phyloP scores from a whole-genome alignment of 2,888 invertebrate genomes.

The Didymodactylos carnosus region DNA sequence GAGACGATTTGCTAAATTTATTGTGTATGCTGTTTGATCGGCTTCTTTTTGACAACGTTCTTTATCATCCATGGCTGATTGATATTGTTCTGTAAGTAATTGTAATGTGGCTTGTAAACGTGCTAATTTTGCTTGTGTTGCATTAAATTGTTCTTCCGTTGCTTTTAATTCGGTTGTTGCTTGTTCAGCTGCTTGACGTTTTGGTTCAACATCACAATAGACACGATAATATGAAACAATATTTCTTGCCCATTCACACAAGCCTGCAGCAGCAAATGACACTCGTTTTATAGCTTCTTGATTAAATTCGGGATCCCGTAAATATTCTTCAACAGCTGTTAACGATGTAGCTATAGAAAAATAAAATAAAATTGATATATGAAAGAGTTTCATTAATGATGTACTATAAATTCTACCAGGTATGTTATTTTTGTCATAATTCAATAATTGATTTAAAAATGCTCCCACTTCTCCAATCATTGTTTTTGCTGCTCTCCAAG shows the following conservation, averaged over 20 bases:
- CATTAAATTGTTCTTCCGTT: conserved; percentile 16
- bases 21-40: conserved; percentile 17
- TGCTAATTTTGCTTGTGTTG: conserved; percentile 21
- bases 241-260: conserved; percentile 17
- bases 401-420: background rate
- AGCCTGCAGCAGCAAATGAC: conserved; percentile 17
- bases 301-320: conserved; percentile 13
- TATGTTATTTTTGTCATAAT: conserved; percentile 13
- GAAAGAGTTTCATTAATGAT: background rate
- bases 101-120: conserved; percentile 34
- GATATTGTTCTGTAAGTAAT: conserved; percentile 68
- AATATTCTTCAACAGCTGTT: conserved; percentile 9
- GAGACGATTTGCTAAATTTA: conserved; percentile 18
- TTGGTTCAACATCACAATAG: conserved; percentile 17
- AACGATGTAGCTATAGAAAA: background rate
- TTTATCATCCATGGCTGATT: conserved; percentile 63
- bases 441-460: conserved; percentile 5
- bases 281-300: conserved; percentile 15
- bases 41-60: conserved; percentile 51
- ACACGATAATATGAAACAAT: conserved; percentile 17
- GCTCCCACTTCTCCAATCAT: conserved; percentile 36
- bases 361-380: background rate
- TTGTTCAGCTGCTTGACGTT: conserved; percentile 16
- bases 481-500: conserved; percentile 76
- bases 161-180: conserved; percentile 16